Conservation (phyloP, 92 coral and sea anemone species). For the Porites cylindrica region DNA sequence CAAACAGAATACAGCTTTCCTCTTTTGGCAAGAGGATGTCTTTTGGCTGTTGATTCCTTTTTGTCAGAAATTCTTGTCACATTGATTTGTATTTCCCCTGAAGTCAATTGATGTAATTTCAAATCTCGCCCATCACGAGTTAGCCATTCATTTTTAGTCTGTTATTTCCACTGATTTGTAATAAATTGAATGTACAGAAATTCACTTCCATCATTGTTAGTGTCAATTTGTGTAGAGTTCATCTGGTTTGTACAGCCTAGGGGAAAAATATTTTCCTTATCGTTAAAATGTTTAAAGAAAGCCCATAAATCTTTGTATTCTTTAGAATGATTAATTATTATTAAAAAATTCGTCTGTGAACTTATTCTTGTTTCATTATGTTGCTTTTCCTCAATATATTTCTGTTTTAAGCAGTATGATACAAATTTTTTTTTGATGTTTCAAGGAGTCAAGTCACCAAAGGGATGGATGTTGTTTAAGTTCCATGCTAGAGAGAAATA, state of each 20-base stretch:
- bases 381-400: neutral
- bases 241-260: slow-evolving; percentile 34
- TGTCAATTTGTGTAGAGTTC: slow-evolving; percentile 23
- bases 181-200: slow-evolving; percentile 26
- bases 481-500: too few species aligned
- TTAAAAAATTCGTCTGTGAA: slow-evolving; percentile 1
- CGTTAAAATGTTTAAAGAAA: slow-evolving; percentile 28
- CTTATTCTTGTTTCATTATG: neutral
- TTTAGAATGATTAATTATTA: slow-evolving; percentile 36
- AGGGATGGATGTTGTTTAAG: too few species aligned
- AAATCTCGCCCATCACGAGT: neutral
- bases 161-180: slow-evolving; percentile 26
- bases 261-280: slow-evolving; percentile 33
- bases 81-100: neutral
- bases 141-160: neutral
- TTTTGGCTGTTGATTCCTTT: neutral
- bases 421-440: too few species aligned
- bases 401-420: neutral
- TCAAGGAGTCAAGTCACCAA: too few species aligned
- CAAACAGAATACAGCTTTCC: neutral
- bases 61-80: neutral
- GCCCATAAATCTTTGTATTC: slow-evolving; percentile 24
- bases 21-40: neutral
- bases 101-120: neutral
- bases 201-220: neutral